These are phyloP conservation scores for Paguma larvata DNA, from an alignment of 2,797 vertebrate species.

Conservation along the genomic window DNA sequence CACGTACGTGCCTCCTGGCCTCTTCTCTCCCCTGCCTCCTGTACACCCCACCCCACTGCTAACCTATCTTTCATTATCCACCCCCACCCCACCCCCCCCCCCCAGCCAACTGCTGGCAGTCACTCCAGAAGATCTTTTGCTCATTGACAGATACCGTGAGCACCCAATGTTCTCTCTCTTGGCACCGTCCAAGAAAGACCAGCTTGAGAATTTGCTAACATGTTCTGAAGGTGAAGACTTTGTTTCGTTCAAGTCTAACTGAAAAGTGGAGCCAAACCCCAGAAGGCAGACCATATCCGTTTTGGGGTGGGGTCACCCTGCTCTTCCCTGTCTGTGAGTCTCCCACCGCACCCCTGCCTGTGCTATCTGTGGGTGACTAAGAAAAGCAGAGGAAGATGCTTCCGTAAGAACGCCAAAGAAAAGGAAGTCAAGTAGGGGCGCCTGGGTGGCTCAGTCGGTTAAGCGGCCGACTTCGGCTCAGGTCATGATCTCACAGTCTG, in stretches of 20 bases:
- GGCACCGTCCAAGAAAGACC: background rate
- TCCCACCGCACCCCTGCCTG: rapidly evolving
- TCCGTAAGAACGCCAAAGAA: background rate
- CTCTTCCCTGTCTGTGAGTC: background rate
- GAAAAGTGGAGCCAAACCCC: background rate
- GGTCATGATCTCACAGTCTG: no score
- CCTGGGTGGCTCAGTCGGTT: no score
- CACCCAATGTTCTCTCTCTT: background rate
- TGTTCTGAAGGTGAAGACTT: slow-evolving; percentile 9
- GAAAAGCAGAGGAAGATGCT: background rate
- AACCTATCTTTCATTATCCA: background rate
- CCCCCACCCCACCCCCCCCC: background rate
- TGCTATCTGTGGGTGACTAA: background rate
- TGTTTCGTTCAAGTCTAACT: background rate
- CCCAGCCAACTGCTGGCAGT: background rate
- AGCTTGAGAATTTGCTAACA: background rate
- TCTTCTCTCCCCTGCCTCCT: background rate
- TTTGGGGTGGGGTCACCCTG: background rate
- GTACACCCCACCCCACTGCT: no score
- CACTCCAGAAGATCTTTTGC: background rate
- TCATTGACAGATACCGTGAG: slow-evolving; percentile 43
- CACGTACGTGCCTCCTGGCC: background rate
- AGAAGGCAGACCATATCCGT: background rate
- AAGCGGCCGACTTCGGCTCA: no score
- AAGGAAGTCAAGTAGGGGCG: background rate